Conservation (phyloP, 2,888 invertebrate genomes). For the Limnephilus auricula region DNA sequence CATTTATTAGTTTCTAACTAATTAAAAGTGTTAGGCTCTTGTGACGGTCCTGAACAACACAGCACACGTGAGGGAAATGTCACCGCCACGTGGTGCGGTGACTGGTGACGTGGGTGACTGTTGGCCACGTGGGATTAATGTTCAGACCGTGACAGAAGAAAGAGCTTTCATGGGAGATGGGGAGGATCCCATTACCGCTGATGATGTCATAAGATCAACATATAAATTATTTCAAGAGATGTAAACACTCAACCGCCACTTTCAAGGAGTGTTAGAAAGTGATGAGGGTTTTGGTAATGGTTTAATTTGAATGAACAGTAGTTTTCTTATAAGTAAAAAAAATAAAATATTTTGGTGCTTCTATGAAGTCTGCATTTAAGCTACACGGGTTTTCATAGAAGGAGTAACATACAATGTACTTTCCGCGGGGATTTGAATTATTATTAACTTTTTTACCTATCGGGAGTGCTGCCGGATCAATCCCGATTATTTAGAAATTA, state of each 20-base stretch:
- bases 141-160: slow-evolving; percentile 35
- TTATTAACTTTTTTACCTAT: no score
- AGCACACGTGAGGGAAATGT: slow-evolving; percentile 28
- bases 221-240: neutral
- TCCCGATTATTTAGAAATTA: no score
- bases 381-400: no score
- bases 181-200: slow-evolving; percentile 11
- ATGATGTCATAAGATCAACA: slow-evolving; percentile 45
- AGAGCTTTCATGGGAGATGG: neutral
- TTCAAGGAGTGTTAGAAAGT: neutral
- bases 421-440: no score
- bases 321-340: no score
- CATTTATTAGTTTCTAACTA: neutral
- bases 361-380: no score
- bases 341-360: no score
- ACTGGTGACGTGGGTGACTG: slow-evolving; percentile 13
- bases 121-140: slow-evolving; percentile 46
- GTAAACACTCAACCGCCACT: slow-evolving; percentile 32
- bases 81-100: slow-evolving; percentile 38
- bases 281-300: slow-evolving; percentile 19
- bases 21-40: neutral
- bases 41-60: neutral
- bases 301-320: neutral
- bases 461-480: no score
- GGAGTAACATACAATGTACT: no score